phyloP scores from a whole-genome alignment of 2,113 vertebrate genomes.

The Pterophyllum scalare region DNA sequence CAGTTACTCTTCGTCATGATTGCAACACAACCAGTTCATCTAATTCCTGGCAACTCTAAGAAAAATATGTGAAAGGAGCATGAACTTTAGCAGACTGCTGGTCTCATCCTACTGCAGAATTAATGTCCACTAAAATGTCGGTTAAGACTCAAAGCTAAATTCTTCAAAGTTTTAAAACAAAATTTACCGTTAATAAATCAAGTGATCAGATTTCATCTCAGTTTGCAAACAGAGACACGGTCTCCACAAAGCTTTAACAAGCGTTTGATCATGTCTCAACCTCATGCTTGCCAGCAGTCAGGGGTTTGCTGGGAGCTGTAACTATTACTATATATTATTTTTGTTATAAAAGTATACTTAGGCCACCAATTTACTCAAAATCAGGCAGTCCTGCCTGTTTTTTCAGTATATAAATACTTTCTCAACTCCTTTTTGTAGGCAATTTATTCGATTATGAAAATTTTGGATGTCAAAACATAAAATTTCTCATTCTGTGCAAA shows the following conservation, averaged over 20 bases:
- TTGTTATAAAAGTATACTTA: background rate
- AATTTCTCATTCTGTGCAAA: background rate
- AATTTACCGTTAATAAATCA: background rate
- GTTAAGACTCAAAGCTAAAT: background rate
- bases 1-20: background rate
- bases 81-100: background rate
- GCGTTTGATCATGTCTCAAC: background rate
- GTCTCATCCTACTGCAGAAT: background rate
- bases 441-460: background rate
- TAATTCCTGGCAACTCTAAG: conserved; percentile 24
- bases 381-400: background rate
- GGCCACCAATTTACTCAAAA: background rate
- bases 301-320: background rate
- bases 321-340: background rate
- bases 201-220: background rate
- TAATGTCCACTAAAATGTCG: background rate
- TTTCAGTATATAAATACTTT: background rate
- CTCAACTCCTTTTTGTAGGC: background rate
- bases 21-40: background rate
- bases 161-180: background rate
- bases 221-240: background rate
- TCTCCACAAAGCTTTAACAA: background rate
- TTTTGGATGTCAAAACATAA: background rate
- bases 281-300: background rate
- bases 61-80: background rate